phyloP scores from a whole-genome alignment of 2,888 invertebrate genomes.

The Suillia variegata region DNA sequence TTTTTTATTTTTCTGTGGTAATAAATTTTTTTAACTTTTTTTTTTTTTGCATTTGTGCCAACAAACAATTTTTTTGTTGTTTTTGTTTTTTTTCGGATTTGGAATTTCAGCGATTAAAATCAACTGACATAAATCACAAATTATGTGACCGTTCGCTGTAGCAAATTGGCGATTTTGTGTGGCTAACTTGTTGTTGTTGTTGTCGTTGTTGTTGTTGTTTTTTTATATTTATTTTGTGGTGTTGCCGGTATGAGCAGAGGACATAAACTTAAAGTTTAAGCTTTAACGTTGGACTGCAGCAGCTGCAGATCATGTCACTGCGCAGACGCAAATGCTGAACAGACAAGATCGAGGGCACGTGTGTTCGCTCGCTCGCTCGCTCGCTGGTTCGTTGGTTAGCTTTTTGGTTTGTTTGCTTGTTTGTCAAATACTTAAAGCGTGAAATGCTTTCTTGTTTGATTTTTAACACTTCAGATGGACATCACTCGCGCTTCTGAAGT shows the following conservation, averaged over 20 bases:
- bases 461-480: too few relatives aligned
- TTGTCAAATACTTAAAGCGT: too few relatives aligned
- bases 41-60: conserved; percentile 11
- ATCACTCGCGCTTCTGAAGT: too few relatives aligned
- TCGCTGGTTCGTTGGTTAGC: too few relatives aligned
- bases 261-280: neutral
- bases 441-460: too few relatives aligned
- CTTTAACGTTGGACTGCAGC: neutral
- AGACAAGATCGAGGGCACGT: neutral
- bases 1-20: neutral
- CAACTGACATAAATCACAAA: conserved; percentile 24
- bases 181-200: too few relatives aligned
- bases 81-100: conserved; percentile 13
- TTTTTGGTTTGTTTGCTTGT: too few relatives aligned
- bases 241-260: neutral
- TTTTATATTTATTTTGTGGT: neutral
- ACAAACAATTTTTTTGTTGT: too few relatives aligned
- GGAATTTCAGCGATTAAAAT: conserved; percentile 14
- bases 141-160: neutral
- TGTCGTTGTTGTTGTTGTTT: too few relatives aligned
- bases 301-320: neutral
- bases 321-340: neutral
- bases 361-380: too few relatives aligned
- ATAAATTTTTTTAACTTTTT: conserved; percentile 9
- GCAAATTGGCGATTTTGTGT: neutral